Conservation (phyloP, 2,888 invertebrate genomes). For the Himalopsyche kuldschensis region DNA sequence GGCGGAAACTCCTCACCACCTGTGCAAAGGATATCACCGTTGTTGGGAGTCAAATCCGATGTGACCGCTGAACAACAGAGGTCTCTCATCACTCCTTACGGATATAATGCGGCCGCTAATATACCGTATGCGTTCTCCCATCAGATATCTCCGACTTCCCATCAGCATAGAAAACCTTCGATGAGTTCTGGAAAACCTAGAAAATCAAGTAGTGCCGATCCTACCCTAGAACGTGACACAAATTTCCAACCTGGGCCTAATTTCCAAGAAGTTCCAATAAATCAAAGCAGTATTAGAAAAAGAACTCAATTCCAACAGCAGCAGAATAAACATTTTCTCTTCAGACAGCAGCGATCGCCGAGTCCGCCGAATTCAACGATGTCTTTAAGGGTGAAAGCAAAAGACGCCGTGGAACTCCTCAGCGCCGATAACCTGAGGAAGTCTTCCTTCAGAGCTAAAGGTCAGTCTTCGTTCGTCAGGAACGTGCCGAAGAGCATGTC, state of each 20-base stretch:
- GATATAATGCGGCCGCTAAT: constrained; percentile 53
- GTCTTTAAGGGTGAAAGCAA: constrained; percentile 24
- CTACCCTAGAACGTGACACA: constrained; percentile 19
- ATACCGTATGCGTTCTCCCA: constrained; percentile 58
- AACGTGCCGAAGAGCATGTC: constrained; percentile 58
- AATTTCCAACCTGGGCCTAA: constrained; percentile 17
- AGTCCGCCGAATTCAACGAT: constrained; percentile 40
- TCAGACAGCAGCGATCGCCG: constrained; percentile 35
- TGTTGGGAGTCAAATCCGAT: constrained; percentile 49
- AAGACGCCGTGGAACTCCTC: constrained; percentile 36
- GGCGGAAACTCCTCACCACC: constrained; percentile 39
- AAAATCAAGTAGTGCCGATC: constrained; percentile 40
- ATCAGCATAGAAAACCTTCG: constrained; percentile 12
- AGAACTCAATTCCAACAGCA: constrained; percentile 42
- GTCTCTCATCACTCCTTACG: constrained; percentile 48
- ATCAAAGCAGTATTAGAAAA: constrained; percentile 47
- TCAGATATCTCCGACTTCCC: constrained; percentile 41
- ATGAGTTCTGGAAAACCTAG: constrained; percentile 28
- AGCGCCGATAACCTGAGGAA: constrained; percentile 37
- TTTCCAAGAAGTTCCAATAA: constrained; percentile 37
- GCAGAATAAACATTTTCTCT: constrained; percentile 33
- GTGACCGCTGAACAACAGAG: constrained; percentile 51
- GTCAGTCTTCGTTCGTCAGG: constrained; percentile 44
- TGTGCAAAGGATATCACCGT: constrained; percentile 56
- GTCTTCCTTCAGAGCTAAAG: constrained; percentile 35